Evolutionary conservation across 2,888 invertebrate genomes (phyloP).

Genomic region (Argyresthia albistria): DNA sequence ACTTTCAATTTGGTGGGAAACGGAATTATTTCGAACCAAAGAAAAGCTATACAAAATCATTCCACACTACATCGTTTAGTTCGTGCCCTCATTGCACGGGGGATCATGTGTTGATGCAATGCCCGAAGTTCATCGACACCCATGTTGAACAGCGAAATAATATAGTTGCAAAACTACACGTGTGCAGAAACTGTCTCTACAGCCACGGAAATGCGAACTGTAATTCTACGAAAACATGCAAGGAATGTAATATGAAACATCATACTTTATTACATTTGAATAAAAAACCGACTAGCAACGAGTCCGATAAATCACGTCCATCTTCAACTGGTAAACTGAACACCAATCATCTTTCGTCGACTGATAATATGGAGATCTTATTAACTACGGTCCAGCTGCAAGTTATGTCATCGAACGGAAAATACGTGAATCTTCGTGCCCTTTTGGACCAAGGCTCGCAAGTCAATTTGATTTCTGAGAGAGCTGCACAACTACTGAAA

Average conservation of each 20-base stretch:
- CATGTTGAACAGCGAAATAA: slow-evolving; percentile 2
- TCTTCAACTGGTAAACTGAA: too few relatives aligned
- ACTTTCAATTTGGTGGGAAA: too few relatives aligned
- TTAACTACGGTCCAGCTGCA: neutral
- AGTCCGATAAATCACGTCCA: neutral
- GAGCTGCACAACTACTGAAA: slow-evolving; percentile 1
- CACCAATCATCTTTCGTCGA: too few relatives aligned
- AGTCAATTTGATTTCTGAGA: slow-evolving; percentile 3
- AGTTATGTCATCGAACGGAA: too few relatives aligned
- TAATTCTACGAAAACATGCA: slow-evolving; percentile 6
- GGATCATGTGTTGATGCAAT: slow-evolving; percentile 6
- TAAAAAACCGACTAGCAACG: neutral
- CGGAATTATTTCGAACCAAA: too few relatives aligned
- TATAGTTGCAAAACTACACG: slow-evolving; percentile 4
- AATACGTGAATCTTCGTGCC: too few relatives aligned
- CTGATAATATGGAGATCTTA: neutral
- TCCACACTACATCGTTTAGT: too few relatives aligned
- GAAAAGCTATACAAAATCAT: too few relatives aligned
- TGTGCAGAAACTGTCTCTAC: slow-evolving; percentile 8
- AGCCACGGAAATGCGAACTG: slow-evolving; percentile 4
- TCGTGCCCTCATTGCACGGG: slow-evolving; percentile 3
- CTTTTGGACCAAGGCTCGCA: neutral
- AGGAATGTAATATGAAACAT: slow-evolving; percentile 4
- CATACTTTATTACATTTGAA: slow-evolving; percentile 1
- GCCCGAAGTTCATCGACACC: slow-evolving; percentile 5